Conservation (phyloP, 2,797 vertebrate species). For the Zenarchopterus dispar region DNA sequence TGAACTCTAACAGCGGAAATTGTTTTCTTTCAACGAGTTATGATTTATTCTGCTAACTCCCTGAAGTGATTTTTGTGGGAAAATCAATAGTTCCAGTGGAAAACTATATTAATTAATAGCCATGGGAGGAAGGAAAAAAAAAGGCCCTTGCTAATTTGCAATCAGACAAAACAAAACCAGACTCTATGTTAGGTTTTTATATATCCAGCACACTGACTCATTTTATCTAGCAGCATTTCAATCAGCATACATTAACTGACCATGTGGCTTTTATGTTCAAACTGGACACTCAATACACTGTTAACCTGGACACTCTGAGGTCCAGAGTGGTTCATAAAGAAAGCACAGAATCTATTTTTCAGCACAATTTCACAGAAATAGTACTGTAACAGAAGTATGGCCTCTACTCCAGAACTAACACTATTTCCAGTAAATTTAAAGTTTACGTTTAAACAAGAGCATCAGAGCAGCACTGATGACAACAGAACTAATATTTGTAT, state of each 20-base stretch:
- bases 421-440: too few relatives aligned
- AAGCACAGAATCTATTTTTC: slow-evolving; percentile 5
- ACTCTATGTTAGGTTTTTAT: slow-evolving; percentile 48
- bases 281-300: slow-evolving; percentile 19
- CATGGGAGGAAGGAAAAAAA: slow-evolving; percentile 28
- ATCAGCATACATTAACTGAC: slow-evolving; percentile 7
- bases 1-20: slow-evolving; percentile 52
- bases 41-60: slow-evolving; percentile 64
- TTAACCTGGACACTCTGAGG: neutral
- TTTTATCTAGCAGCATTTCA: slow-evolving; percentile 47
- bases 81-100: slow-evolving; percentile 65
- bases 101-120: slow-evolving; percentile 66
- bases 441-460: too few relatives aligned
- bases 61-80: slow-evolving; percentile 56
- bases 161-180: slow-evolving; percentile 50
- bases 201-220: slow-evolving; percentile 38
- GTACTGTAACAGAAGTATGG: neutral
- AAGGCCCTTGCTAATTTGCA: slow-evolving; percentile 36
- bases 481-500: too few relatives aligned
- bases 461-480: too few relatives aligned
- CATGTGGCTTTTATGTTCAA: neutral
- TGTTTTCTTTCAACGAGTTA: slow-evolving; percentile 59
- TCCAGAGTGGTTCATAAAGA: neutral
- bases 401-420: neutral
- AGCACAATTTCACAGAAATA: slow-evolving; percentile 5